Percentiles rank a stretch among this genome's conserved stretches.
These are phyloP conservation scores for Melieria picta DNA, from an alignment of 2,888 invertebrate genomes.

Conservation along the genomic window DNA sequence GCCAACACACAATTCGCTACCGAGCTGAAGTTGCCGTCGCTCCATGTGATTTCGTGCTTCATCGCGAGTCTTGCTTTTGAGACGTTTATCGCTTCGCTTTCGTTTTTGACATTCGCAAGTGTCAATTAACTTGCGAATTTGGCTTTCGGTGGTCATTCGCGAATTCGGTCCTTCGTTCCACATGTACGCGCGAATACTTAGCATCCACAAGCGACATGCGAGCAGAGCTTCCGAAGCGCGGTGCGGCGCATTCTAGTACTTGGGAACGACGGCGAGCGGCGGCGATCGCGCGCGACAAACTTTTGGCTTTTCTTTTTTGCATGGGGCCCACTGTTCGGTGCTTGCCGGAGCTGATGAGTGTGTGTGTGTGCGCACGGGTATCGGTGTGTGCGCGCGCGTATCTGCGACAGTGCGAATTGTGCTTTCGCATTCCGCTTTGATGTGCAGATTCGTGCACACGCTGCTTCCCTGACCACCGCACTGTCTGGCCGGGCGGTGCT, in stretches of 20 bases:
- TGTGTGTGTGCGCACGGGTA: constrained; percentile 19
- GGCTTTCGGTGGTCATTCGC: constrained; percentile 37
- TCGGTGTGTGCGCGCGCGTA: constrained; percentile 12
- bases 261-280: constrained; percentile 19
- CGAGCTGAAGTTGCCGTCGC: no score
- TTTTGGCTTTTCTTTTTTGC: constrained; percentile 8
- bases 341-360: constrained; percentile 12
- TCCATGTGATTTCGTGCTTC: no score
- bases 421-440: constrained; percentile 53
- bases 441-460: constrained; percentile 54
- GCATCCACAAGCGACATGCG: constrained; percentile 30
- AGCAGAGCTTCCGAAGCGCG: constrained; percentile 36
- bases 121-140: background rate
- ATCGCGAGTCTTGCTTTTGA: no score
- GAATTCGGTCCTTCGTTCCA: constrained; percentile 45
- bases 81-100: no score
- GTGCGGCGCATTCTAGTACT: background rate
- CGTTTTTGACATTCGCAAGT: no score
- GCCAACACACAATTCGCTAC: no score
- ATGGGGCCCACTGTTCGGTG: constrained; percentile 2
- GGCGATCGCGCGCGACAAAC: constrained; percentile 27
- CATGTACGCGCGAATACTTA: constrained; percentile 33
- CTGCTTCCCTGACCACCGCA: constrained; percentile 36
- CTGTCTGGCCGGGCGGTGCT: constrained; percentile 40
- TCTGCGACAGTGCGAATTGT: constrained; percentile 46